phyloP scores from a whole-genome alignment of 1,140 invertebrate species.

The Cephus cinctus region DNA sequence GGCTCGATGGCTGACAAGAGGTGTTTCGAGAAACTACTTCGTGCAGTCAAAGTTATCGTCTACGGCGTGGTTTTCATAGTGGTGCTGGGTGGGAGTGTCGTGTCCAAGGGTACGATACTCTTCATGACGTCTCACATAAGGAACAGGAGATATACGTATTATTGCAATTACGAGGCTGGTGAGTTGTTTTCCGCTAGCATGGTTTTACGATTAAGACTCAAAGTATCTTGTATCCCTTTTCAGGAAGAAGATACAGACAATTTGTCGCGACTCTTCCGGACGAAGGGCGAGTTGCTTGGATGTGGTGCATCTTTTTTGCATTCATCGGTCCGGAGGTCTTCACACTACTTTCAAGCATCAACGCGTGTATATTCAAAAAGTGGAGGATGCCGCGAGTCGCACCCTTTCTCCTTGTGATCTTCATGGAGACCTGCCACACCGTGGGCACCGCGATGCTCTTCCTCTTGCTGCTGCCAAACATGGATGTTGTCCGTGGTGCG shows the following conservation, averaged over 20 bases:
- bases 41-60: constrained; percentile 76
- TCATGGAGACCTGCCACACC: constrained; percentile 80
- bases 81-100: constrained; percentile 73
- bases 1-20: constrained; percentile 81
- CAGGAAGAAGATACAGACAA: constrained; percentile 27
- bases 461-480: constrained; percentile 80
- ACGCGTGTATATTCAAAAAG: constrained; percentile 83
- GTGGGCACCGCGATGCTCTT: constrained; percentile 79
- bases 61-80: constrained; percentile 78
- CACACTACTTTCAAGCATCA: constrained; percentile 71
- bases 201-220: constrained; percentile 4
- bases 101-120: constrained; percentile 77
- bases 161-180: constrained; percentile 78
- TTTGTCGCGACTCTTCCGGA: constrained; percentile 70
- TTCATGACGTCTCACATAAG: constrained; percentile 85
- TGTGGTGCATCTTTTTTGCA: constrained; percentile 82
- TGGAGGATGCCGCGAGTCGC: constrained; percentile 58
- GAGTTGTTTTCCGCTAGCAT: constrained; percentile 35
- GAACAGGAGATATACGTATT: constrained; percentile 65
- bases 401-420: constrained; percentile 64
- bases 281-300: constrained; percentile 81
- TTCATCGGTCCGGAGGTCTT: constrained; percentile 83
- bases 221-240: constrained; percentile 1
- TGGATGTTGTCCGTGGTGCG: constrained; percentile 86
- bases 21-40: constrained; percentile 77